A percentile compares a stretch with the other conserved stretches of the same genome.
phyloP scores from a whole-genome alignment of 2,797 vertebrate genomes.

The Heteromormyrus szaboi region DNA sequence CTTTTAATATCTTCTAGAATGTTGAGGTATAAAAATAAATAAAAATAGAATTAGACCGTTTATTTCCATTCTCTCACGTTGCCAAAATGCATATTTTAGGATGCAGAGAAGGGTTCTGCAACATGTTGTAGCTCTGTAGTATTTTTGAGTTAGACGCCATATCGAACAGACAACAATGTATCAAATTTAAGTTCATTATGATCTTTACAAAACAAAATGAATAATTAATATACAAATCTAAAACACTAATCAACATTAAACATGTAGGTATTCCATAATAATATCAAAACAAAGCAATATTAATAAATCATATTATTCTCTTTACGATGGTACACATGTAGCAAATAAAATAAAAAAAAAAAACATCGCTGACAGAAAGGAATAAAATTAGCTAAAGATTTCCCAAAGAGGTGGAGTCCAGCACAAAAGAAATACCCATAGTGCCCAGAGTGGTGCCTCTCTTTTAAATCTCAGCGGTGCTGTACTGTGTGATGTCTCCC shows the following conservation, averaged over 20 bases:
- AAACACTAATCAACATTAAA: slow-evolving; percentile 33
- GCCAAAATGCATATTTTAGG: slow-evolving; percentile 1
- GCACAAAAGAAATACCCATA: slow-evolving; percentile 54
- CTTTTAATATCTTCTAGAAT: slow-evolving; percentile 26
- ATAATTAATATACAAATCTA: slow-evolving; percentile 34
- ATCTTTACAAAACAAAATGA: slow-evolving; percentile 37
- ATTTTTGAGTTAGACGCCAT: not conserved
- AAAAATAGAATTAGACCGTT: slow-evolving; percentile 47
- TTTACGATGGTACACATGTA: slow-evolving; percentile 15
- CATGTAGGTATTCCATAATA: slow-evolving; percentile 41
- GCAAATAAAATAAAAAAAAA: not conserved
- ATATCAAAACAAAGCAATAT: slow-evolving; percentile 43
- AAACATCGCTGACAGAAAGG: not conserved
- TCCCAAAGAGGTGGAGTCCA: slow-evolving; percentile 32
- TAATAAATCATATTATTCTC: slow-evolving; percentile 11
- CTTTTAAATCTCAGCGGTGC: slow-evolving; percentile 52
- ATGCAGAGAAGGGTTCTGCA: not conserved
- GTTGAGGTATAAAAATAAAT: slow-evolving; percentile 21
- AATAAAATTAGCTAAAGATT: not conserved
- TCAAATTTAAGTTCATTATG: slow-evolving; percentile 3
- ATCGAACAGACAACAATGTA: not conserved
- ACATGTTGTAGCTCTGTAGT: not conserved
- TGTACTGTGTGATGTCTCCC: slow-evolving; percentile 44
- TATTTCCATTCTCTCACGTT: not conserved
- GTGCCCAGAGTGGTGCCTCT: slow-evolving; percentile 54